phyloP scores from a whole-genome alignment of 1,140 invertebrate species.

The Zaprionus africanus region DNA sequence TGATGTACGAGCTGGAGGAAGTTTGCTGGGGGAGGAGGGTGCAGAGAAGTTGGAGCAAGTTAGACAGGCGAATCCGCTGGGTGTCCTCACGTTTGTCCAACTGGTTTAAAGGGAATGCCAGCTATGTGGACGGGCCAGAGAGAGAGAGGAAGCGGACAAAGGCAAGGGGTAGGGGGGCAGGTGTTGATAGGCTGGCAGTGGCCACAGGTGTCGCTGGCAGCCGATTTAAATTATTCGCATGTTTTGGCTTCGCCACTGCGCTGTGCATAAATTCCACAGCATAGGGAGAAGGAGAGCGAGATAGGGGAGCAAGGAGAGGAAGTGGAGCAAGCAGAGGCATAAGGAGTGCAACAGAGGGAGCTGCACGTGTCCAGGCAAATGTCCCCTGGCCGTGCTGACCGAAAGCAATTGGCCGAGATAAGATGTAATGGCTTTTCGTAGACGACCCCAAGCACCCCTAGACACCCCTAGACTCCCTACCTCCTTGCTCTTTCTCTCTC shows the following conservation, averaged over 20 bases:
- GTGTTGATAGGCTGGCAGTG: slow-evolving; percentile 45
- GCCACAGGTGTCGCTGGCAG: slow-evolving; percentile 58
- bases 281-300: slow-evolving; percentile 2
- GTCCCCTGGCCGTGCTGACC: slow-evolving; percentile 39
- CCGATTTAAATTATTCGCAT: slow-evolving; percentile 73
- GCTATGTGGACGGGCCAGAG: background rate
- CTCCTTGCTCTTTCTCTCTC: no score
- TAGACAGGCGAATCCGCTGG: background rate
- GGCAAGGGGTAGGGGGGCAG: background rate
- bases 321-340: background rate
- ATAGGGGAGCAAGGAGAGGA: background rate
- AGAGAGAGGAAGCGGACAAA: background rate
- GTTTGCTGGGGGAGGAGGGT: background rate
- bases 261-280: slow-evolving; percentile 56
- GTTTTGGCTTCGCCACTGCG: slow-evolving; percentile 33
- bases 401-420: slow-evolving; percentile 77
- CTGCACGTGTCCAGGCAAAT: background rate
- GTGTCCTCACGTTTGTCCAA: background rate
- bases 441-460: slow-evolving; percentile 34
- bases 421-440: slow-evolving; percentile 74
- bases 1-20: slow-evolving; percentile 44
- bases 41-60: background rate
- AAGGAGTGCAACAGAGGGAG: background rate
- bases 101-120: slow-evolving; percentile 1
- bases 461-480: slow-evolving; percentile 14